Base-by-base conservation (phyloP, 2,888 invertebrate species). In the Lycophotia porphyrea region DNA sequence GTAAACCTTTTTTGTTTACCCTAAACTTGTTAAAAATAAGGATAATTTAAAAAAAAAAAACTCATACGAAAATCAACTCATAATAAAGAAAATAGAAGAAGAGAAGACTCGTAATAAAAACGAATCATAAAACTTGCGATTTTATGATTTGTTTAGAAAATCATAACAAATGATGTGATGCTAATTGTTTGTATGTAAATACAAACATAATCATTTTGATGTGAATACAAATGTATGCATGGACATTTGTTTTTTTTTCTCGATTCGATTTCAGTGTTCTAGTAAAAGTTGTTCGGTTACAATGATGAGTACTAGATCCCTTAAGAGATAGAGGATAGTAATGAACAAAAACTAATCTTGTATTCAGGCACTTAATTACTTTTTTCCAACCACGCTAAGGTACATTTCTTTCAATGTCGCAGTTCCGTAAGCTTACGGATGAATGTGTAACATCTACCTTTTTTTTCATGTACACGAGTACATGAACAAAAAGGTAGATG, bases 401-500 rank as follows among this genome's bases (percentile, higher is more conserved):
- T 24, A 34, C 34, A 34, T n/a, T 63, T 55, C 21, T 55, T 65
- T 9, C 15, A 49, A 31, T n/a, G 44, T 21, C 58, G 49, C 31
- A 39, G 39, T 39, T 2, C n/a, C 4, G 39, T 39, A 39, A 71
- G n/a, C 42, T 79, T 66, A 61, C n/a, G 34, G 39, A 39, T 24
- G 47, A 64, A 47, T 15, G 21, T n/a, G 15, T 71, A 70, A 44
- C 11, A 52, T 18, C n/a, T 27, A 34, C 27, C 31, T 36, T 49
- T 52, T 65, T 49, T 79, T 78, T 49, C 27, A 39, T 34, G 36
- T 24, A 42, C 39, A 27, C 18, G 39, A n/a, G n/a, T n/a, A n/a
- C n/a, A n/a, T n/a, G n/a, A n/a, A n/a, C n/a, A n/a, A n/a, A n/a
- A n/a, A n/a, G n/a, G n/a, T n/a, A n/a, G n/a, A n/a, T n/a, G n/a